Evolutionary conservation across 2,888 invertebrate genomes (phyloP), one percentile per base, ranked within the genome.

Genomic region (Nyleta sp.): DNA sequence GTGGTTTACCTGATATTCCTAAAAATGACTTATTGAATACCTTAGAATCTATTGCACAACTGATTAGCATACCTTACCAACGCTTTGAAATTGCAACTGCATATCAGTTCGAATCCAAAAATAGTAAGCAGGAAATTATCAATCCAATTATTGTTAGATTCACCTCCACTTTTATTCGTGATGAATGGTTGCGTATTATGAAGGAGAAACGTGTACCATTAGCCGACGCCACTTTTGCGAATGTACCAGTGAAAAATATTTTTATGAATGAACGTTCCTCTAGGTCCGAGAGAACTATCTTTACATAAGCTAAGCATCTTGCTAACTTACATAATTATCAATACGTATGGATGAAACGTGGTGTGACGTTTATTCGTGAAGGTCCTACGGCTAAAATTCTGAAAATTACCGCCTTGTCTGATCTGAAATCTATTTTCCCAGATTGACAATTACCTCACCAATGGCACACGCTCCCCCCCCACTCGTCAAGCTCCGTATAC

Each of bases 311-410:
- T 8, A 50, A 31, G 13, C 8, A 8, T 2, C 6, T 50, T 22
- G 50, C 28, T 13, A 28, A 50, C 7, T 15, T 10, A 13, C 6
- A 31, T 28, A 31, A 50, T 13, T 50, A 50, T 28, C 13, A 28
- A 17, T 52, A 15, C 33, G 52, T 52, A 5, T 52, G 31, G 52
- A 17, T 52, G 13, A 52, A 33, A 52, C 31, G 52, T 8, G 52
- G 52, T 8, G 2, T 31, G 2, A 33, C 52, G 10, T 33, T n/a
- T 10, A 18, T 52, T n/a, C n/a, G n/a, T n/a, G n/a, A n/a, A n/a
- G n/a, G n/a, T n/a, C n/a, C n/a, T n/a, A n/a, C n/a, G n/a, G n/a
- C n/a, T n/a, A n/a, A n/a, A n/a, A n/a, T n/a, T n/a, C n/a, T n/a
- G n/a, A n/a, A n/a, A n/a, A n/a, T n/a, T n/a, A n/a, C n/a, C n/a